phyloP scores from a whole-genome alignment of 2,113 vertebrate species.

The Syngnathus scovelli region DNA sequence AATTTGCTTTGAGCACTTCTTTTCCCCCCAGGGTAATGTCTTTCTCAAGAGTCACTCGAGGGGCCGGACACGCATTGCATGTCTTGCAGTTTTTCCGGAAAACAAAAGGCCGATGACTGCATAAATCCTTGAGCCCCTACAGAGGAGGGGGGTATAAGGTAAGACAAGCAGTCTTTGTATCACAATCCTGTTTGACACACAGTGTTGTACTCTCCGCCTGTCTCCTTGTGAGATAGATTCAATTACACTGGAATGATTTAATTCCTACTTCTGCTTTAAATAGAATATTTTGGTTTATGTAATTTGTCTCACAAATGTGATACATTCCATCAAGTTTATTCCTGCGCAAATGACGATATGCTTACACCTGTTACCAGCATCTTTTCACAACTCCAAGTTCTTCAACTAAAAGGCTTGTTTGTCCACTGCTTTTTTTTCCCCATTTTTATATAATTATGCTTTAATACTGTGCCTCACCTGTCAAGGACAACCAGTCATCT shows the following conservation, averaged over 20 bases:
- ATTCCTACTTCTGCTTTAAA: conserved; percentile 2
- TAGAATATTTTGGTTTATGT: not conserved
- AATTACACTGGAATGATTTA: conserved; percentile 11
- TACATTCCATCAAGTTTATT: not conserved
- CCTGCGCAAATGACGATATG: not conserved
- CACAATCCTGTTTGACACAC: conserved; percentile 45
- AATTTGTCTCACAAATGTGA: not conserved
- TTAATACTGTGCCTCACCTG: conserved; percentile 31
- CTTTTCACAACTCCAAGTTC: conserved; percentile 14
- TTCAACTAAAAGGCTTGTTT: conserved; percentile 16
- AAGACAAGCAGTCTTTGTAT: conserved; percentile 37
- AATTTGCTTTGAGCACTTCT: conserved; percentile 49
- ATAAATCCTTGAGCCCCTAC: conserved; percentile 44
- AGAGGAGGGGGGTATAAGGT: conserved; percentile 6
- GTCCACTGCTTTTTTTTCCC: not conserved
- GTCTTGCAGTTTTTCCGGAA: conserved; percentile 41
- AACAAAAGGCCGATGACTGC: conserved; percentile 47
- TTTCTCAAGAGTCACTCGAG: conserved; percentile 47
- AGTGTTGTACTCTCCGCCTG: conserved; percentile 21
- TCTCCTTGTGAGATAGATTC: conserved; percentile 28
- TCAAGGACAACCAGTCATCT: conserved; percentile 60
- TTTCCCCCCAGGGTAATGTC: conserved; percentile 38
- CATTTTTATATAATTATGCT: conserved; percentile 30
- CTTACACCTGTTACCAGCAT: not conserved
- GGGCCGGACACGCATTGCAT: conserved; percentile 44